These are phyloP conservation scores for Nephotettix cincticeps DNA, from an alignment of 1,140 invertebrate species.

Conservation along the genomic window DNA sequence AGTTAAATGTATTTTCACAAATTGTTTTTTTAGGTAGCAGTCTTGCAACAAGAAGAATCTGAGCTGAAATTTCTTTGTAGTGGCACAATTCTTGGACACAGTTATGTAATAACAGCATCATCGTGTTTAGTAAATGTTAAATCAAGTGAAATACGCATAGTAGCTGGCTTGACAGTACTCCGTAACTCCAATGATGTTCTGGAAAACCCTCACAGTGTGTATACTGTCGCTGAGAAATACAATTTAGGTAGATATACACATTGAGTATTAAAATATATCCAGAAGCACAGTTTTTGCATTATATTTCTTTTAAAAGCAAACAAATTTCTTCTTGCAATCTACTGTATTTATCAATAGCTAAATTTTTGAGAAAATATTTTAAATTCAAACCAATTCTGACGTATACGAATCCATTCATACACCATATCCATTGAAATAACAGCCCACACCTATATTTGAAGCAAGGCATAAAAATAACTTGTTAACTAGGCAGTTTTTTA, in stretches of 20 bases:
- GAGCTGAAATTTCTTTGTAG: neutral
- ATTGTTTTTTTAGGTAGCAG: constrained; percentile 2
- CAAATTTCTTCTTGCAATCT: neutral
- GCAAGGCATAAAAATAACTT: too few relatives aligned
- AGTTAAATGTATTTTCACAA: too few relatives aligned
- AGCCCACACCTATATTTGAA: too few relatives aligned
- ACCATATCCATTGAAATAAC: too few relatives aligned
- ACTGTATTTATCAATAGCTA: neutral
- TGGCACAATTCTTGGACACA: neutral
- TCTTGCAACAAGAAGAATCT: neutral
- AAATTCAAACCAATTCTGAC: neutral
- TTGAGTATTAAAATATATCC: neutral
- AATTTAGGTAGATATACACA: neutral
- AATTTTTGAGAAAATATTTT: neutral
- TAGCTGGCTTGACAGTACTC: neutral
- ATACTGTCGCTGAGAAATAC: neutral
- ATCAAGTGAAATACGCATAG: neutral
- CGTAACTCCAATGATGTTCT: neutral
- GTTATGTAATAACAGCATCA: neutral
- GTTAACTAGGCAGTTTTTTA: too few relatives aligned
- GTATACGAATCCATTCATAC: neutral
- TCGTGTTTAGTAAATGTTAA: neutral
- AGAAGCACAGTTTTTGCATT: neutral
- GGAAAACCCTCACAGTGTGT: neutral
- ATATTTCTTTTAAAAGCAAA: neutral